phyloP scores from a whole-genome alignment of 2,888 invertebrate genomes.

The Patella caerulea region DNA sequence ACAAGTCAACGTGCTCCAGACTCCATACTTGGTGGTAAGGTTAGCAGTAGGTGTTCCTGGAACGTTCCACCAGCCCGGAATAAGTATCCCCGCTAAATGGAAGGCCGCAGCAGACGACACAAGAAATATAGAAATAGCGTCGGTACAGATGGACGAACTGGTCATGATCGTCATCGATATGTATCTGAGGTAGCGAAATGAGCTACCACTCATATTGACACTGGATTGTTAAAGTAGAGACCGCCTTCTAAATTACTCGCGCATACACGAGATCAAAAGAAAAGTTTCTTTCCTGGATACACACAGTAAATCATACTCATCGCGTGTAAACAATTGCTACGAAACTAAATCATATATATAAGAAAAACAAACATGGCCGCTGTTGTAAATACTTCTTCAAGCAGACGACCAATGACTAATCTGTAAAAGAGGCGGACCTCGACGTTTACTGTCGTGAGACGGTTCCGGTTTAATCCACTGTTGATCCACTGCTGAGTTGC shows the following conservation, averaged over 20 bases:
- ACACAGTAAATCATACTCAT: no score
- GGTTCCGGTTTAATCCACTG: no score
- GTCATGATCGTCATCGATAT: background rate
- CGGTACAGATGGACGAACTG: background rate
- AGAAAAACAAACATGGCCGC: no score
- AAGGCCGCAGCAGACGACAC: slow-evolving; percentile 18
- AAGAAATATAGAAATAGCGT: slow-evolving; percentile 14
- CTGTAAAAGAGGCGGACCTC: no score
- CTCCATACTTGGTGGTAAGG: slow-evolving; percentile 15
- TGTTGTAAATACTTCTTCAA: no score
- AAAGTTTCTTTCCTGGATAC: background rate
- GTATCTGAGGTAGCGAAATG: background rate
- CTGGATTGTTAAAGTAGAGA: background rate
- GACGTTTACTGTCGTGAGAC: no score
- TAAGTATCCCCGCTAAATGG: slow-evolving; percentile 20
- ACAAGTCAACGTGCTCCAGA: slow-evolving; percentile 21
- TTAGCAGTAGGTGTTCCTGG: background rate
- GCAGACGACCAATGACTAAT: no score
- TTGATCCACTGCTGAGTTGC: no score
- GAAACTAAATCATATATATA: no score
- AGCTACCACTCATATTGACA: background rate
- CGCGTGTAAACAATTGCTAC: no score
- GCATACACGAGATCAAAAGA: background rate
- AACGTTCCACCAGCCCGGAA: slow-evolving; percentile 24
- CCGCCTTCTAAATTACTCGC: background rate